These are phyloP conservation scores for Netelia inedita DNA, from an alignment of 2,888 invertebrate genomes.

Conservation along the genomic window DNA sequence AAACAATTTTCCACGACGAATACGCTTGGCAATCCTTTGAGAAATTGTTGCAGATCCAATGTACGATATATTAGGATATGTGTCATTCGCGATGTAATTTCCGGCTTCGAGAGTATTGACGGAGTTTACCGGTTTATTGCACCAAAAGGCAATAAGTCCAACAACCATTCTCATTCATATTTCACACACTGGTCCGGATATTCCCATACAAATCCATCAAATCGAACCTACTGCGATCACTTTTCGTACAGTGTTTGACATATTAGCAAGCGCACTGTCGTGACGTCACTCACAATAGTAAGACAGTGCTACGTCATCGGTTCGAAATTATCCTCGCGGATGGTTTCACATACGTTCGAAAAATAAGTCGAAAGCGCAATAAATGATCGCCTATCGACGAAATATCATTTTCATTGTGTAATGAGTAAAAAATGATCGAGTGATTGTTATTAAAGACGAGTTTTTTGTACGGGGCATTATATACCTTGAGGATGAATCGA, in stretches of 20 bases:
- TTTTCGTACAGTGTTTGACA: too few species aligned
- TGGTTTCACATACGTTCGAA: too few species aligned
- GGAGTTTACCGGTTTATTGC: background rate
- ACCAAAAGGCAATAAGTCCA: background rate
- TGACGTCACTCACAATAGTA: too few species aligned
- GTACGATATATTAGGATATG: background rate
- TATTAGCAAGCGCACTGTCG: too few species aligned
- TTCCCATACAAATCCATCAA: too few species aligned
- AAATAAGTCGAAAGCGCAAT: background rate
- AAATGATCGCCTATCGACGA: background rate
- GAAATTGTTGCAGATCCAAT: background rate
- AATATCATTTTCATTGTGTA: constrained; percentile 19
- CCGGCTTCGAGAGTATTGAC: background rate
- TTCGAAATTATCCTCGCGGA: too few species aligned
- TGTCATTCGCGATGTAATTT: constrained; percentile 5
- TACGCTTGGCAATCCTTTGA: constrained; percentile 4
- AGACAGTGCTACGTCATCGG: too few species aligned
- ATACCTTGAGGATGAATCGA: constrained; percentile 43
- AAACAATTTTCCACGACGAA: constrained; percentile 43
- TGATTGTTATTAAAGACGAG: constrained; percentile 1
- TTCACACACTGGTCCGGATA: background rate
- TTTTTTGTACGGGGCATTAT: constrained; percentile 60
- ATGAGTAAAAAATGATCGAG: background rate
- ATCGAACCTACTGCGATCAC: too few species aligned
- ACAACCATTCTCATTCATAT: background rate